Evolutionary conservation across 2,888 invertebrate genomes (phyloP), one percentile per base, ranked within the genome.

Genomic region (Eristalinus aeneus): DNA sequence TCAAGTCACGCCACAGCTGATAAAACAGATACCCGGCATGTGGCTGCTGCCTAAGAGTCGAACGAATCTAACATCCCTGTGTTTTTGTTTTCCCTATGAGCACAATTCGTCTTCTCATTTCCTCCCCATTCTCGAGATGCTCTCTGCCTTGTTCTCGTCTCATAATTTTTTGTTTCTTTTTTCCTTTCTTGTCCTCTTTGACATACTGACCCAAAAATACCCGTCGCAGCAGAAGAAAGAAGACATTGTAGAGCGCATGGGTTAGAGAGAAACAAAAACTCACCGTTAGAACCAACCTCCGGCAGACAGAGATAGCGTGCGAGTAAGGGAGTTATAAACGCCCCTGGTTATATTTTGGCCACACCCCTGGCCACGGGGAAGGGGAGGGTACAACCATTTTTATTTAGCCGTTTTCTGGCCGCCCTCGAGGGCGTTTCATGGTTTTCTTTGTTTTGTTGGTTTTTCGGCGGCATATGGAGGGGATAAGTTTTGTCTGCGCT

Each of bases 141-240:
- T 56, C 56, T 12, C 11, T 56, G 56, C 23, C 23, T 56, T 23
- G 11, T 22, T 56, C 56, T 56, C 56, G 1, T 56, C 22, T 6
- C 58, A 2, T 32, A 22, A 9, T 46, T 31, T 12, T 60, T 65
- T 9, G 64, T 36, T 53, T 23, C 73, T 65, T 10, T 16, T 74
- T 78, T 71, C 65, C 27, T 65, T 82, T 46, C 27, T 27, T n/a
- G 82, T 82, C 77, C 64, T 34, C 71, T 82, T 46, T 86, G 86
- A 82, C 86, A 86, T 64, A 86, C 82, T 86, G 86, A 86, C 86
- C 86, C 67, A 86, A 76, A 86, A 86, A 74, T 61, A 69, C 11
- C 54, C 20, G 67, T 54, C 31, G 61, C 34, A 74, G 0, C 68
- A 54, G 27, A 73, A 69, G 58, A 73, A 71, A 73, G 46, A 56